Percentiles rank a stretch among this genome's conserved stretches.
phyloP scores from a whole-genome alignment of 2,888 invertebrate genomes.

The Acleris laterana region DNA sequence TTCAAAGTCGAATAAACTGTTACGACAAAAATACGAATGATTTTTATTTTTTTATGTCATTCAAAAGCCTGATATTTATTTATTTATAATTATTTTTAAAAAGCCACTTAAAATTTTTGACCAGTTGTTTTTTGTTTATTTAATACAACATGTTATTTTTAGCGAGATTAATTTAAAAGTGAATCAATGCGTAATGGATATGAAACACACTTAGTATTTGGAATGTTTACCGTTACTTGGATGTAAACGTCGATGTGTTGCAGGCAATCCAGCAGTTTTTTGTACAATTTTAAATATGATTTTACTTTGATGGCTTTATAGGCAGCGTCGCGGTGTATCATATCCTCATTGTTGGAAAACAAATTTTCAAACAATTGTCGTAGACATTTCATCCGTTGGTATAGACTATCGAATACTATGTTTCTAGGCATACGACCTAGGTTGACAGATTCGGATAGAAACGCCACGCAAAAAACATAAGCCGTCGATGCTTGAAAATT shows the following conservation, averaged over 20 bases:
- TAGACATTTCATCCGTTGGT: constrained; percentile 1
- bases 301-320: not conserved
- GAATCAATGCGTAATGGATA: not conserved
- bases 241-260: not conserved
- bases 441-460: not conserved
- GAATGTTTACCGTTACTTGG: constrained; percentile 11
- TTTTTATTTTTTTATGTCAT: too few species aligned
- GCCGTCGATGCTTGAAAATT: too few species aligned
- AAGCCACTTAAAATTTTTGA: too few species aligned
- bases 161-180: too few species aligned
- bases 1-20: too few species aligned
- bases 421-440: not conserved
- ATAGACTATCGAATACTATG: constrained; percentile 11
- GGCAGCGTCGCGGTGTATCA: not conserved
- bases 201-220: not conserved
- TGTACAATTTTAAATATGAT: constrained; percentile 4
- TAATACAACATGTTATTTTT: too few species aligned
- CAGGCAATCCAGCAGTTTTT: constrained; percentile 4
- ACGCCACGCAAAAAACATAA: rapidly evolving
- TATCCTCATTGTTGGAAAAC: not conserved
- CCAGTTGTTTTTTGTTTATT: too few species aligned
- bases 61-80: too few species aligned
- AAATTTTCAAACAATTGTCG: not conserved
- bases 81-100: too few species aligned
- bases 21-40: too few species aligned